Percentiles rank a stretch among this genome's conserved stretches.
Conservation (phyloP, 35 echinoderm and acorn worm species). For the Heliocidaris tuberculata region DNA sequence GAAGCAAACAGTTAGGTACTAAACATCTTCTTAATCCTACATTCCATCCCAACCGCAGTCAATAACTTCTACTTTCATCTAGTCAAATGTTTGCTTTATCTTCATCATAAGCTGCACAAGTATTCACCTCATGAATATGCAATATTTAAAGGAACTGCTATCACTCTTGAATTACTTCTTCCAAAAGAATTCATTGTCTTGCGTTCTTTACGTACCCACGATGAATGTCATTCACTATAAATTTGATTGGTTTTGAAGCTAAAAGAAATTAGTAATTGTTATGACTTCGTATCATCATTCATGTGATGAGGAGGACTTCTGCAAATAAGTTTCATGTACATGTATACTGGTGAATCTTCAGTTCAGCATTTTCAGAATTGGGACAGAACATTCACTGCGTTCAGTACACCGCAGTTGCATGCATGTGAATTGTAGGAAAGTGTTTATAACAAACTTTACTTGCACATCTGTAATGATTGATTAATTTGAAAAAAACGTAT, state of each 20-base stretch:
- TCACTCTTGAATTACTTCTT: too few relatives aligned
- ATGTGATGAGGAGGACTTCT: too few relatives aligned
- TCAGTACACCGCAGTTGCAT: not conserved
- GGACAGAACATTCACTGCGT: too few relatives aligned
- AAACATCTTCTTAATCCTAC: not conserved
- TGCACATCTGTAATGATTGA: not conserved
- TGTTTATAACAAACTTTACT: not conserved
- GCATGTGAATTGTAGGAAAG: not conserved
- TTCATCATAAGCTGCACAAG: not conserved
- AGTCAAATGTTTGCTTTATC: not conserved
- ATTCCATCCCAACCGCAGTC: not conserved
- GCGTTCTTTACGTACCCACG: too few relatives aligned
- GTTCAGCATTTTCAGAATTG: too few relatives aligned
- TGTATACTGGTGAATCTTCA: too few relatives aligned
- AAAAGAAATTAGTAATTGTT: too few relatives aligned
- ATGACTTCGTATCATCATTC: too few relatives aligned
- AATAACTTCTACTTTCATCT: not conserved
- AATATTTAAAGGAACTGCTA: not conserved
- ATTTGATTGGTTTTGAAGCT: too few relatives aligned
- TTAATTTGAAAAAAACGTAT: not conserved
- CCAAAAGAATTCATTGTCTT: too few relatives aligned
- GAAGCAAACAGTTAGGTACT: not conserved
- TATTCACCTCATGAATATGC: not conserved
- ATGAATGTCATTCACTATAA: too few relatives aligned
- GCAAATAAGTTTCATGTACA: too few relatives aligned